These are phyloP conservation scores for Ashinkailepas kermadecensis DNA, from an alignment of 2,888 invertebrate genomes.

Conservation along the genomic window DNA sequence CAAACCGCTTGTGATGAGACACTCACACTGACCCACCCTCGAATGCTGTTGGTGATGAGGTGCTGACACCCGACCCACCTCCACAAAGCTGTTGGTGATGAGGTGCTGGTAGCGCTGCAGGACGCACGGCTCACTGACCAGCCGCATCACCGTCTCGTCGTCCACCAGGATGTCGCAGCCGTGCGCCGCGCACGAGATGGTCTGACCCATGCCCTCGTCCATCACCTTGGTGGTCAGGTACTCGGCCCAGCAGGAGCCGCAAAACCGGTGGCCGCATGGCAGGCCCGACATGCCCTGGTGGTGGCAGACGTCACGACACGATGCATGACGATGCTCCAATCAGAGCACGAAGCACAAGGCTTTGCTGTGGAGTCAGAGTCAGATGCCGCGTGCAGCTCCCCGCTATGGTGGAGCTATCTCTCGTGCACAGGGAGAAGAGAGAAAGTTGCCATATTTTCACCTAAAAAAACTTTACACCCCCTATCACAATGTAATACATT, in stretches of 20 bases:
- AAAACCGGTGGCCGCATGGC: conserved; percentile 95
- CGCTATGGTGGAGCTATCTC: too few relatives aligned
- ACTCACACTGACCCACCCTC: too few relatives aligned
- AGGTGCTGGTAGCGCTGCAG: conserved; percentile 92
- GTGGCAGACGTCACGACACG: not conserved
- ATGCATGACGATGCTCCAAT: too few relatives aligned
- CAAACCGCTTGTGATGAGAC: too few relatives aligned
- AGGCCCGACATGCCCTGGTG: conserved; percentile 83
- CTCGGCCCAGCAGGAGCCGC: conserved; percentile 90
- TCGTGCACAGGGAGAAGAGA: too few relatives aligned
- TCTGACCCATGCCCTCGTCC: conserved; percentile 74
- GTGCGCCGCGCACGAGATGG: conserved; percentile 61
- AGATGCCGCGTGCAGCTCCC: too few relatives aligned
- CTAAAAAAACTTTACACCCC: too few relatives aligned
- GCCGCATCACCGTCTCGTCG: conserved; percentile 90
- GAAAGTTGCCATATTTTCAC: too few relatives aligned
- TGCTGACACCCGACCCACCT: conserved; percentile 51
- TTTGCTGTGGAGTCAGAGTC: too few relatives aligned
- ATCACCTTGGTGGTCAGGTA: conserved; percentile 97
- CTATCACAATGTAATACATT: too few relatives aligned
- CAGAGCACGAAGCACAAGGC: too few relatives aligned
- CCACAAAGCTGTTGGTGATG: conserved; percentile 96
- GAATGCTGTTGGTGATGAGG: too few relatives aligned
- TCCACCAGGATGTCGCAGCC: conserved; percentile 96
- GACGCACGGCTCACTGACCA: conserved; percentile 77